Conservation (phyloP, 2,888 invertebrate species). For the Drosophila borealis region DNA sequence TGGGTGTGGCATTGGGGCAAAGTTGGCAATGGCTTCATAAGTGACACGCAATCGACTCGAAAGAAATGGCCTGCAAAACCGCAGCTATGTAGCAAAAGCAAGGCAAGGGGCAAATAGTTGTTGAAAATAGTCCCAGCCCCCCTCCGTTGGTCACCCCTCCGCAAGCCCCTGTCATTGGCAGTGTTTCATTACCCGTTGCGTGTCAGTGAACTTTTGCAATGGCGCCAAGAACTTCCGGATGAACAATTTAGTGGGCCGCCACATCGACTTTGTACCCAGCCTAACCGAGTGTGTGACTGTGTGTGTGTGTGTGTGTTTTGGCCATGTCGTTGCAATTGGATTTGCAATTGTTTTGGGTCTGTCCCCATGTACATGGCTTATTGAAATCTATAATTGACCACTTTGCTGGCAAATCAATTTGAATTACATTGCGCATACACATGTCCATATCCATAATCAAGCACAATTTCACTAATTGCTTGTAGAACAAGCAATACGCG, state of each 20-base stretch:
- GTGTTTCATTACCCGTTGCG: constrained; percentile 32
- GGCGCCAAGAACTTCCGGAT: constrained; percentile 53
- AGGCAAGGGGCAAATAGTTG: constrained; percentile 19
- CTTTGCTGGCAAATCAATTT: constrained; percentile 38
- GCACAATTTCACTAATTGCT: constrained; percentile 39
- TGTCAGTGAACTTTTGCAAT: constrained; percentile 62
- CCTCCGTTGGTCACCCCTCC: background rate
- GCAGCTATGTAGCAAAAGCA: constrained; percentile 17
- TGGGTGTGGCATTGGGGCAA: background rate
- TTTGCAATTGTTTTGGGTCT: constrained; percentile 5
- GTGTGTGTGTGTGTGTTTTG: background rate
- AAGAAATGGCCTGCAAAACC: constrained; percentile 30
- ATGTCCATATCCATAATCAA: constrained; percentile 17
- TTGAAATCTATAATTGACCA: constrained; percentile 22
- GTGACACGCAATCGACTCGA: constrained; percentile 64
- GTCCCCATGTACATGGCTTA: constrained; percentile 6
- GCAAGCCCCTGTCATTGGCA: background rate
- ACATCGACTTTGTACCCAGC: constrained; percentile 11
- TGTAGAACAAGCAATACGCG: background rate
- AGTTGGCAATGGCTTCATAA: constrained; percentile 49
- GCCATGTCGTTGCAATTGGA: constrained; percentile 9
- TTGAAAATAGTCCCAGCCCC: constrained; percentile 23
- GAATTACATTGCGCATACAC: constrained; percentile 13
- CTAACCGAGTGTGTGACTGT: background rate
- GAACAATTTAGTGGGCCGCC: constrained; percentile 36